phyloP scores from a whole-genome alignment of 1,140 invertebrate species.

The Plectrocnemia conspersa region DNA sequence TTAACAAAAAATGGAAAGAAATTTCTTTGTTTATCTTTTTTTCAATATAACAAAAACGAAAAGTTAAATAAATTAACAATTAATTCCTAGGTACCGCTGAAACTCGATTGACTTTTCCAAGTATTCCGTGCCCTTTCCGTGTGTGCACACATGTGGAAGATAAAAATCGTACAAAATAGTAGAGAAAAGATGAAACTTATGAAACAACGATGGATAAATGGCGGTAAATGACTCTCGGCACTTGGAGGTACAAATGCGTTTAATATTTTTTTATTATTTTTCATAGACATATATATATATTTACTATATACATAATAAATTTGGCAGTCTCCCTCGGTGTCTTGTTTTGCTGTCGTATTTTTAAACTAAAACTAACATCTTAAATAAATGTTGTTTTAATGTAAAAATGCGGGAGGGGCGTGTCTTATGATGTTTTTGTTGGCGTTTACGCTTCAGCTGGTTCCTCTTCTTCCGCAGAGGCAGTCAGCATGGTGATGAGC shows the following conservation, averaged over 20 bases:
- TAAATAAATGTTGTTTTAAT: no score
- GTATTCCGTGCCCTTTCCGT: conserved; percentile 26
- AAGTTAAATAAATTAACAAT: conserved; percentile 12
- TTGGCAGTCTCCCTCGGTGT: not conserved
- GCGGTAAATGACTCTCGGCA: no score
- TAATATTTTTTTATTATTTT: conserved; percentile 3
- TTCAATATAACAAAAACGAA: conserved; percentile 28
- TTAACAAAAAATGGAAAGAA: conserved; percentile 34
- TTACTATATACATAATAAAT: no score
- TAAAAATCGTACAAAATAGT: conserved; percentile 17
- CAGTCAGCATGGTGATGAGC: conserved; percentile 83
- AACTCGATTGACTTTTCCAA: conserved; percentile 19
- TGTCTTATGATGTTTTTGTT: no score
- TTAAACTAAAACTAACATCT: no score
- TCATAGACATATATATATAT: not conserved
- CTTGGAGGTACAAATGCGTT: conserved; percentile 2
- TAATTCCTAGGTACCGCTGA: conserved; percentile 24
- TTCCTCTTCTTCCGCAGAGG: conserved; percentile 70
- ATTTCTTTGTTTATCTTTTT: conserved; percentile 26
- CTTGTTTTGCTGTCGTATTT: no score
- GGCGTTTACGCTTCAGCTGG: conserved; percentile 56
- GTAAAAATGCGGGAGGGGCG: no score
- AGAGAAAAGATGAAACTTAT: conserved; percentile 24
- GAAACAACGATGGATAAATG: not conserved
- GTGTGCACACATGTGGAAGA: conserved; percentile 13